Base-by-base conservation (phyloP, 2,888 invertebrate genomes). In the Macrophya alboannulata region DNA sequence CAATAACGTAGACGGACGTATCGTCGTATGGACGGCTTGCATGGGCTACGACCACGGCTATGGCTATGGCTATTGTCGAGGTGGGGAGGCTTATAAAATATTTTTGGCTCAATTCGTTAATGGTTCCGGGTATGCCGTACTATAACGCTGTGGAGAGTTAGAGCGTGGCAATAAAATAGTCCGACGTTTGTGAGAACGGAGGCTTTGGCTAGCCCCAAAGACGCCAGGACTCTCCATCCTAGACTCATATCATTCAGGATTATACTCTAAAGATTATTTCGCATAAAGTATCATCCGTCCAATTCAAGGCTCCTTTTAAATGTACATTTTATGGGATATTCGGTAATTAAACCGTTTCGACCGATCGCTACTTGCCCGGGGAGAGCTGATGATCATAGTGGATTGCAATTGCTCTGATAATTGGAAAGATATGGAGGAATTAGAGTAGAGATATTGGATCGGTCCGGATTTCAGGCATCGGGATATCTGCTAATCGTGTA, bases 21-120 rank as follows among this genome's bases (percentile, higher is more conserved):
- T 81, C 59, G 37, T 62, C 43, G 62, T 31, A 77, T 77, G 77
- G 51, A 3, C 3, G 31, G 31, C 31, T 2, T 31, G 31, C 31
- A 31, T 31, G 31, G 31, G 31, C 31, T 31, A 31, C 31, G 31
- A 3, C 31, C 3, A 31, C 31, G 31, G 31, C 31, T 31, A 31
- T 3, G 31, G 2, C 31, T 51, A 51, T 17, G 43, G 77, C 51
- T 37, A 31, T 77, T 77, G 48, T 77, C 77, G 77, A 77, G 77
- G 77, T 77, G 77, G 77, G 77, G 79, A 65, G 83, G 68, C 68
- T 71, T 65, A 85, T 86, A 87, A 86, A 87, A 86, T 82, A 85
- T 85, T 88, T 87, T 88, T 88, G 88, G 88, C 88, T 88, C 87
- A 87, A 88, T 88, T 86, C 87, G 81, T 88, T 88, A 88, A 88